Base-by-base conservation (phyloP, 2,113 vertebrate genomes). In the Sebastes fasciatus region DNA sequence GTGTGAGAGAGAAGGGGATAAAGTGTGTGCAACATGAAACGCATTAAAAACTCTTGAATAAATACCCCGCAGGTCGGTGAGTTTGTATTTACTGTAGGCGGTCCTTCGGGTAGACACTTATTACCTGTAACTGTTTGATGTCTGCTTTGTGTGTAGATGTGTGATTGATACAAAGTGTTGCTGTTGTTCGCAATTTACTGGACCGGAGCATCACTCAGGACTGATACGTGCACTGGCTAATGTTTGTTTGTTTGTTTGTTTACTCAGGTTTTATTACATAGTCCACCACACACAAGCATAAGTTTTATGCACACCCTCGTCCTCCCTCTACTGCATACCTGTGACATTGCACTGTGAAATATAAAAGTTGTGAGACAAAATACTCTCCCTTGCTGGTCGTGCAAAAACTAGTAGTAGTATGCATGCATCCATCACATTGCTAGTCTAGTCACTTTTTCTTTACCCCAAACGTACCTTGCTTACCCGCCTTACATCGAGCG, bases 1-100 rank as follows among this genome's bases (percentile, higher is more conserved):
- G 48, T 54, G 71, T 45, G 73, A 19, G 19, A 48, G 26, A 19
- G 34, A 17, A 17, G 10, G 14, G 3, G 21, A 40, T 14, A 11
- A 1, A 42, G 34, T 46, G 42, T 74, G 45, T 74, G 82, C 21
- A 43, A 76, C 70, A 77, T 52, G 78, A 65, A 52, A 67, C 34
- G 43, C 52, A 84, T 74, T 67, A 70, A 54, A 84, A 77, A 48
- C 21, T 70, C 11, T 52, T 64, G 57, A 72, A 74, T 78, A 85
- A 86, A 68, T 4, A 34, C 26, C 51, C 64, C 46, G 43, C 40
- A 60, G 40, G 61, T 65, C 1, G 0, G 63, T 52, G 48, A 71
- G 74, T 70, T 63, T 71, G 40, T 49, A 57, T 80, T 72, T 65
- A 79, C 26, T 21, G 49, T 67, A 42, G 46, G 16, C 9, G 6